Conservation (phyloP, 2,797 vertebrate genomes). For the Pangasius macronema region DNA sequence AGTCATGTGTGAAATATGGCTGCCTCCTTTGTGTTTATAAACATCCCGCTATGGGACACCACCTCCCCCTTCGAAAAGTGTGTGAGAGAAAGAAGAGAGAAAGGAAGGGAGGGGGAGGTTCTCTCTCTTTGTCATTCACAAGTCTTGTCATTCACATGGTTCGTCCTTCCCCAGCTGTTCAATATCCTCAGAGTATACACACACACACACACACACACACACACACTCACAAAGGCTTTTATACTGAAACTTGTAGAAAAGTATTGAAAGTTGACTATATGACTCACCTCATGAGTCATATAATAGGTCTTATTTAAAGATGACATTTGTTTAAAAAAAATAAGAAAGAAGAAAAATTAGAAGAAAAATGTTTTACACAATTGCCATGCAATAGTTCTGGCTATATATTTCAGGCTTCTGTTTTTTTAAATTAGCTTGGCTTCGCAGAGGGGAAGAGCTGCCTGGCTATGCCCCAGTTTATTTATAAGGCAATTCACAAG, state of each 20-base stretch:
- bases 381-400: background rate
- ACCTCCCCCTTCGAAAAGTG: slow-evolving; percentile 50
- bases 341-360: no score
- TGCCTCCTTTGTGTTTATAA: slow-evolving; percentile 69
- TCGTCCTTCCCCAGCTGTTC: slow-evolving; percentile 54
- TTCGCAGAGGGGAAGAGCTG: background rate
- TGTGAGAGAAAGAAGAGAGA: slow-evolving; percentile 44
- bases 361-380: background rate
- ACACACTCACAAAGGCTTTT: slow-evolving; percentile 8
- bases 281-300: background rate
- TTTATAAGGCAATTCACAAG: background rate
- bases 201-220: slow-evolving; percentile 31
- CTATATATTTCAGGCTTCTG: background rate
- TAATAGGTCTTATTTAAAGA: background rate
- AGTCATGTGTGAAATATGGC: slow-evolving; percentile 73
- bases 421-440: background rate
- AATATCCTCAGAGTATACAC: slow-evolving; percentile 45
- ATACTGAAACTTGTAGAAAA: background rate
- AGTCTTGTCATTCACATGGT: slow-evolving; percentile 35
- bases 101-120: slow-evolving; percentile 21
- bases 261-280: background rate
- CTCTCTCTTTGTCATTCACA: slow-evolving; percentile 42
- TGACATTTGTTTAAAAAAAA: background rate
- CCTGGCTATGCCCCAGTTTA: background rate
- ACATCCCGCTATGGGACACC: slow-evolving; percentile 62